A percentile compares a stretch with the other conserved stretches of the same genome.
These are phyloP conservation scores for Pholis gunnellus DNA, from an alignment of 2,113 vertebrate species.

Conservation along the genomic window DNA sequence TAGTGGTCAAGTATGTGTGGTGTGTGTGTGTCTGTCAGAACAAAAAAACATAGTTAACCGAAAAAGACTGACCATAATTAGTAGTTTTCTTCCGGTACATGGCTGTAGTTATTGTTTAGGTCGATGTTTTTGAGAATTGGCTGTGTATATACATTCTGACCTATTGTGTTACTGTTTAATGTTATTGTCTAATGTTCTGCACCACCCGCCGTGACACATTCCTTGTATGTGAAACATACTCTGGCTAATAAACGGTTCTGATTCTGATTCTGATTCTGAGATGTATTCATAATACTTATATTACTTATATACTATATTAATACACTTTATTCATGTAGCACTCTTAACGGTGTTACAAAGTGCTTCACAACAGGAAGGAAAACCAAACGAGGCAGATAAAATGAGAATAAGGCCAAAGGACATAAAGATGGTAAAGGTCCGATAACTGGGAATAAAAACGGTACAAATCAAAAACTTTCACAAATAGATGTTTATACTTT, in stretches of 20 bases:
- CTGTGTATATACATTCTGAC: neutral
- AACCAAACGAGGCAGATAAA: neutral
- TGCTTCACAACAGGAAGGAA: no score
- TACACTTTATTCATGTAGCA: neutral
- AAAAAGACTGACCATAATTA: neutral
- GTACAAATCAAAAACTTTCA: neutral
- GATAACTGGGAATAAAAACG: neutral
- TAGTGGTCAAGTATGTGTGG: neutral
- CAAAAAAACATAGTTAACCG: neutral
- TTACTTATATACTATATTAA: no score
- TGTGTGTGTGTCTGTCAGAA: neutral
- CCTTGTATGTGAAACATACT: no score
- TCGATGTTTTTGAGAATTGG: neutral
- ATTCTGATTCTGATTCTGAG: no score
- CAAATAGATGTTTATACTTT: neutral
- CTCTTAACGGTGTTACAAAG: neutral
- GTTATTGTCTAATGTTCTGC: no score
- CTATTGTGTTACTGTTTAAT: no score
- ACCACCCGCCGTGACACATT: no score
- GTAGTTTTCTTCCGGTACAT: neutral
- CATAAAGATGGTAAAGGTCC: neutral
- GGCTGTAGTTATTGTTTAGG: neutral
- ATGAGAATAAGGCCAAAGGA: neutral
- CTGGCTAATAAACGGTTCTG: no score
- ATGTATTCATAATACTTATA: neutral